A percentile compares a stretch with the other conserved stretches of the same genome.
Evolutionary conservation across 2,113 vertebrate genomes (phyloP).

Genomic region (Macrotis lagotis): DNA sequence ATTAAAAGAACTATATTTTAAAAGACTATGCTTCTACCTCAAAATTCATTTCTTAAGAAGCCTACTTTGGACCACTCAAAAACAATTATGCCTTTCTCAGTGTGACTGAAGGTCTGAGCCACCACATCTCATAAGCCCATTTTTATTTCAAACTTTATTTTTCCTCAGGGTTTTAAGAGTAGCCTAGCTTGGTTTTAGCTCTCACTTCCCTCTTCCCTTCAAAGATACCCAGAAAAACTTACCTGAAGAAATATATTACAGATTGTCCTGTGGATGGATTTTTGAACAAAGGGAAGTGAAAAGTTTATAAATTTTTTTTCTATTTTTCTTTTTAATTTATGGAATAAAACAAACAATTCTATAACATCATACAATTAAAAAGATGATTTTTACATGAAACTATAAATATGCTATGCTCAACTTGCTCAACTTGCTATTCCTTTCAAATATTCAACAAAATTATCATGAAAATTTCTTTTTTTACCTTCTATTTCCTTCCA

Average conservation of each 20-base stretch:
- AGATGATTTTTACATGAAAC: too few species aligned
- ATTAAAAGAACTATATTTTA: not conserved
- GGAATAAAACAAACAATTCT: too few species aligned
- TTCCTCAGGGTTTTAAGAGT: not conserved
- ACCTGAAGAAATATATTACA: not conserved
- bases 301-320: not conserved
- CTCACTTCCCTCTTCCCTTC: not conserved
- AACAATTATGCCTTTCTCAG: not conserved
- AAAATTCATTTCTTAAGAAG: not conserved
- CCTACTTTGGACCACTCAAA: not conserved
- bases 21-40: not conserved
- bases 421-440: too few species aligned
- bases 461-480: too few species aligned
- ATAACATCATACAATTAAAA: too few species aligned
- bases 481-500: too few species aligned
- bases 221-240: not conserved
- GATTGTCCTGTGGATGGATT: not conserved
- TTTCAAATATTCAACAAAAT: too few species aligned
- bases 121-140: not conserved
- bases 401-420: too few species aligned
- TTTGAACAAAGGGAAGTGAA: not conserved
- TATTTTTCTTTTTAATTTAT: too few species aligned
- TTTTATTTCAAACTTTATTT: not conserved
- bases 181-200: not conserved
- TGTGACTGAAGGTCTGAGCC: not conserved